These are phyloP conservation scores for Diarsia dahlii DNA, from an alignment of 2,888 invertebrate genomes.

Conservation along the genomic window DNA sequence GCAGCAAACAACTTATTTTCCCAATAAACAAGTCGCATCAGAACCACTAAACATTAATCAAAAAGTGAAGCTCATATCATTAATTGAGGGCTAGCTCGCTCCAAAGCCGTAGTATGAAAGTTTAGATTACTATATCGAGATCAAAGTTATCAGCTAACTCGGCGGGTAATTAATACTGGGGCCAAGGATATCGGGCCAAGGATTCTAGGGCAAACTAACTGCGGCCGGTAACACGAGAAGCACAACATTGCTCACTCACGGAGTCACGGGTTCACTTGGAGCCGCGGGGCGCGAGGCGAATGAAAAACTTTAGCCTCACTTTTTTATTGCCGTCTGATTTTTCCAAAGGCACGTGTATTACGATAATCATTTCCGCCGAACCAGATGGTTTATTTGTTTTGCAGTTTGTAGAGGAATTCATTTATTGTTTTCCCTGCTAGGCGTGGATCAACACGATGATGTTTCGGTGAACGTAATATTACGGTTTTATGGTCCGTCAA, in stretches of 20 bases:
- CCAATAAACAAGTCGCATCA: background rate
- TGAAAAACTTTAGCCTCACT: background rate
- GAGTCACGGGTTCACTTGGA: background rate
- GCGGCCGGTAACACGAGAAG: slow-evolving; percentile 1
- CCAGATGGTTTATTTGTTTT: background rate
- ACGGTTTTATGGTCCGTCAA: background rate
- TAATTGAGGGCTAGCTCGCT: slow-evolving; percentile 3
- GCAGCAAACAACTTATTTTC: background rate
- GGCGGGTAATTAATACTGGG: slow-evolving; percentile 6
- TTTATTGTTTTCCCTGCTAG: background rate
- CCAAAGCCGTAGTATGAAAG: slow-evolving; percentile 36
- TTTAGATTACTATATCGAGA: slow-evolving; percentile 36
- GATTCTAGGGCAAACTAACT: slow-evolving; percentile 47
- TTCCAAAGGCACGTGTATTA: background rate
- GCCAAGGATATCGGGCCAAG: slow-evolving; percentile 47
- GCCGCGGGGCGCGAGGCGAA: background rate
- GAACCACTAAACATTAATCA: background rate
- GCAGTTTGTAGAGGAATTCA: background rate
- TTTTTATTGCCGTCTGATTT: background rate
- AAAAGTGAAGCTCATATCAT: background rate
- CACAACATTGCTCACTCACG: background rate
- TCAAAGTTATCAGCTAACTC: slow-evolving; percentile 63
- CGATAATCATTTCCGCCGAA: background rate
- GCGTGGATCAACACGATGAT: background rate
- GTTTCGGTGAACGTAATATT: background rate